A percentile compares a stretch with the other conserved stretches of the same genome.
Conservation (phyloP, 2,797 vertebrate species). For the Phalanger gymnotis region DNA sequence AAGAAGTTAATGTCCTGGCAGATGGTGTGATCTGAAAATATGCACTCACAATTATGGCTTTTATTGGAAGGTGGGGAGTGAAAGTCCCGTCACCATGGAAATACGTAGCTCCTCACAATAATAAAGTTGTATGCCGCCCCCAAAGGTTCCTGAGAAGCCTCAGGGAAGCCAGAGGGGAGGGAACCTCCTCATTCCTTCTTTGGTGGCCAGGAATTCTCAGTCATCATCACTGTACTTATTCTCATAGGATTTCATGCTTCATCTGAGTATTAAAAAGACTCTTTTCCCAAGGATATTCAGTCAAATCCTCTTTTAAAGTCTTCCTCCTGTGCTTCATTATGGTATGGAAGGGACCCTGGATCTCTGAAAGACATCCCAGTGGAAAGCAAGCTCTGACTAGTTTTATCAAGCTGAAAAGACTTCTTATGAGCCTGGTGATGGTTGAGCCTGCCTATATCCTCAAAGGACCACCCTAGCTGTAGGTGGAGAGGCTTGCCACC, state of each 20-base stretch:
- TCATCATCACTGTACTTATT: conserved; percentile 65
- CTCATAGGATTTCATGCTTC: conserved; percentile 69
- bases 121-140: conserved; percentile 31
- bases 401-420: neutral
- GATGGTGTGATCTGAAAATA: conserved; percentile 8
- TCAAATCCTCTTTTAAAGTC: conserved; percentile 54
- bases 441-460: neutral
- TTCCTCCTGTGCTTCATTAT: neutral
- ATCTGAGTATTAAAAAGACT: conserved; percentile 70
- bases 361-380: neutral
- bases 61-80: conserved; percentile 59
- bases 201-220: conserved; percentile 16
- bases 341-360: neutral
- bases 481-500: neutral
- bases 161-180: neutral
- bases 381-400: neutral
- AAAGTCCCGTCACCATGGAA: conserved; percentile 52
- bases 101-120: conserved; percentile 45
- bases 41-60: conserved; percentile 34
- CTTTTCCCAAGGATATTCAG: conserved; percentile 70
- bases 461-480: neutral
- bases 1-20: conserved; percentile 63
- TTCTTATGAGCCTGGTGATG: neutral
- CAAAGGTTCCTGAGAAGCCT: conserved; percentile 7
- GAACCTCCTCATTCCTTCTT: neutral